Evolutionary conservation across 2,113 vertebrate genomes (phyloP).

Genomic region (Pampusana beccarii): DNA sequence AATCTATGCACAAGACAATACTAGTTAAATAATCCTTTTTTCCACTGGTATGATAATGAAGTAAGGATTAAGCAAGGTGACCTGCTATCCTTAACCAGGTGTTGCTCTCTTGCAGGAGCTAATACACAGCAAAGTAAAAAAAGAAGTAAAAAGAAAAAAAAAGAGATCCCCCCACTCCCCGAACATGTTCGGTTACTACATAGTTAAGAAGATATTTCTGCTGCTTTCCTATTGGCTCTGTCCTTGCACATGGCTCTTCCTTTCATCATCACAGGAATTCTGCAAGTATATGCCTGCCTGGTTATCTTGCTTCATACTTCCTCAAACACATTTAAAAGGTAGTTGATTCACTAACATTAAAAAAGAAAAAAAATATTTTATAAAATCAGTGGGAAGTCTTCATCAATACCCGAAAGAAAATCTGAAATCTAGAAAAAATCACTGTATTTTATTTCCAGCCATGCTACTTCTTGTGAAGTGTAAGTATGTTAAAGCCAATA

Average conservation of each 20-base stretch:
- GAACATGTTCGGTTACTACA: background rate
- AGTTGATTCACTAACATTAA: background rate
- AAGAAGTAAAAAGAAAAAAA: background rate
- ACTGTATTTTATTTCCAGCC: background rate
- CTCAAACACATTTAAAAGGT: background rate
- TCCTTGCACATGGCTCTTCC: background rate
- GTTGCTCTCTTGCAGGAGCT: background rate
- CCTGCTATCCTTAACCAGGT: background rate
- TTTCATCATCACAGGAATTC: background rate
- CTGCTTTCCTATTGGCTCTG: background rate
- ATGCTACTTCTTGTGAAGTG: background rate
- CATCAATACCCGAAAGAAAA: background rate
- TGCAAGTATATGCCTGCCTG: background rate
- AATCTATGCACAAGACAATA: background rate
- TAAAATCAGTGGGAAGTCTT: background rate
- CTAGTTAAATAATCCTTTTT: background rate
- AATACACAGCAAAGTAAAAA: background rate
- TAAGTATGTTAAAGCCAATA: background rate
- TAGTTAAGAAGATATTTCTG: background rate
- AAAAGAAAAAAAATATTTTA: background rate
- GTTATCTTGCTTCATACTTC: background rate
- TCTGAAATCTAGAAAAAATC: background rate
- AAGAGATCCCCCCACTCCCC: too few species aligned
- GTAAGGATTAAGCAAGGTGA: background rate
- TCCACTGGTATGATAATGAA: background rate